phyloP scores from a whole-genome alignment of 2,888 invertebrate species.

The Euzophera pinguis region DNA sequence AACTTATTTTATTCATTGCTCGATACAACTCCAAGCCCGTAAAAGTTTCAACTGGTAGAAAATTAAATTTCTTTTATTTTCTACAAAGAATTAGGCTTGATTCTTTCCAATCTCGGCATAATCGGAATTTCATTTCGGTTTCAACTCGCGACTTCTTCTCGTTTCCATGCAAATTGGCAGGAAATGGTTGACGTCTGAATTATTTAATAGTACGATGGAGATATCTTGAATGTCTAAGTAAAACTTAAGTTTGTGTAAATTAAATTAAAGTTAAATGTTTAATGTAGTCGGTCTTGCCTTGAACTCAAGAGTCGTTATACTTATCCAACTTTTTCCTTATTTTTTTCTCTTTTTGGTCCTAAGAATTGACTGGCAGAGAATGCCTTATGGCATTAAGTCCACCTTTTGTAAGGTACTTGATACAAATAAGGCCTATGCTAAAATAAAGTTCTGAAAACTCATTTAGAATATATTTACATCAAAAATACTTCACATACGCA shows the following conservation, averaged over 20 bases:
- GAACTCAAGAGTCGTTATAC: too few species aligned
- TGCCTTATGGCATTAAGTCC: too few species aligned
- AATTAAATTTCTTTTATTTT: constrained; percentile 49
- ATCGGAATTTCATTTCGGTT: constrained; percentile 58
- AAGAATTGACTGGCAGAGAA: too few species aligned
- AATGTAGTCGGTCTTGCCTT: too few species aligned
- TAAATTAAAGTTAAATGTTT: not conserved
- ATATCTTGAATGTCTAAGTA: constrained; percentile 19
- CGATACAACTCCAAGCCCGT: constrained; percentile 17
- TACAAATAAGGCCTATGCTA: too few species aligned
- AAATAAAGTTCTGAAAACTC: too few species aligned
- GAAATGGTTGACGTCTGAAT: constrained; percentile 47
- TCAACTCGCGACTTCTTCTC: constrained; percentile 50
- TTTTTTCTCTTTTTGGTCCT: too few species aligned
- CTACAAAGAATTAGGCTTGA: constrained; percentile 39
- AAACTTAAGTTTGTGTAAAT: constrained; percentile 8
- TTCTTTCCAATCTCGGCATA: constrained; percentile 49
- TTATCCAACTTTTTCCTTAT: too few species aligned
- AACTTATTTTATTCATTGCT: not conserved
- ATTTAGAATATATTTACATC: too few species aligned
- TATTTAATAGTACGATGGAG: constrained; percentile 39
- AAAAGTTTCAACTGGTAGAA: constrained; percentile 40
- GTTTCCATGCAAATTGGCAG: constrained; percentile 60
- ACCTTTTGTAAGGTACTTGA: too few species aligned
- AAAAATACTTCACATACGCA: too few species aligned